phyloP scores from a whole-genome alignment of 2,888 invertebrate genomes.

The Pediacus dermestoides region DNA sequence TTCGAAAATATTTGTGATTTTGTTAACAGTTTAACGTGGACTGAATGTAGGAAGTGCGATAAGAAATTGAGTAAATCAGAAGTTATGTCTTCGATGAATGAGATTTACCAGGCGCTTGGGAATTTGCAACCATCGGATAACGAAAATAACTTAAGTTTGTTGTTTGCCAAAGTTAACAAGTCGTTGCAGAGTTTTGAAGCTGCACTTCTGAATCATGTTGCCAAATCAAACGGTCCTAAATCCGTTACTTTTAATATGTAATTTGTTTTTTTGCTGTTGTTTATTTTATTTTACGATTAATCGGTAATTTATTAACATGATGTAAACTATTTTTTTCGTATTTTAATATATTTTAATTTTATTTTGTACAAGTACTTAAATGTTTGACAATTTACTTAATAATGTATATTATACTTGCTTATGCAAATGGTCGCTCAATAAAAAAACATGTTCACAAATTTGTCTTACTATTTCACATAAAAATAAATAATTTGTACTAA shows the following conservation, averaged over 20 bases:
- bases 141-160: constrained; percentile 43
- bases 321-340: constrained; percentile 1
- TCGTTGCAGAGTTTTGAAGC: constrained; percentile 45
- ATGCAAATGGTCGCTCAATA: too few relatives aligned
- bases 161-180: constrained; percentile 46
- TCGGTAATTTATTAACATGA: too few relatives aligned
- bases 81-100: constrained; percentile 39
- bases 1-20: constrained; percentile 35
- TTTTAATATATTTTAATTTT: not conserved
- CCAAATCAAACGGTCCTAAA: constrained; percentile 34
- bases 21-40: constrained; percentile 38
- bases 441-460: too few relatives aligned
- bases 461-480: too few relatives aligned
- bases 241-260: constrained; percentile 42
- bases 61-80: constrained; percentile 38
- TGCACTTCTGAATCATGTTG: constrained; percentile 37
- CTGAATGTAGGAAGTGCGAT: constrained; percentile 23
- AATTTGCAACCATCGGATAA: constrained; percentile 39
- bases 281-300: constrained; percentile 10
- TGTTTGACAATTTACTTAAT: too few relatives aligned
- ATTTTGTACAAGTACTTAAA: too few relatives aligned
- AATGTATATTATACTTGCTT: too few relatives aligned
- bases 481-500: too few relatives aligned
- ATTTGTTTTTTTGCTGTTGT: constrained; percentile 15
- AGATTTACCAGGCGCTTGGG: constrained; percentile 42